These are phyloP conservation scores for Epinotia brunnichana DNA, from an alignment of 2,888 invertebrate species.

Conservation along the genomic window DNA sequence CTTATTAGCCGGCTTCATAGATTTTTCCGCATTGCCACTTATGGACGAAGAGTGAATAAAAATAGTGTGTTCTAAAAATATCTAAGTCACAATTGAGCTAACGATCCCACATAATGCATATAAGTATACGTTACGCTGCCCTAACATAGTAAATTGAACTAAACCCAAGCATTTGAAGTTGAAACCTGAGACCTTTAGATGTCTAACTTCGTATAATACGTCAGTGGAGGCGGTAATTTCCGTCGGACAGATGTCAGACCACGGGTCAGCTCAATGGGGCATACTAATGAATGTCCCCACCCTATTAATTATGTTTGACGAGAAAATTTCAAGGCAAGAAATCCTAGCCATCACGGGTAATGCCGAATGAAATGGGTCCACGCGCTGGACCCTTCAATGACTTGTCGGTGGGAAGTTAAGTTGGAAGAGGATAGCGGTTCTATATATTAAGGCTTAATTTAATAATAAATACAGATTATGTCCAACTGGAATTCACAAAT, in stretches of 20 bases:
- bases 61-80: too few relatives aligned
- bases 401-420: conserved; percentile 54
- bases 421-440: conserved; percentile 48
- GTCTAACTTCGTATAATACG: conserved; percentile 24
- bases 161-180: conserved; percentile 11
- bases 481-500: too few relatives aligned
- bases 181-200: conserved; percentile 25
- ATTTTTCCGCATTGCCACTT: too few relatives aligned
- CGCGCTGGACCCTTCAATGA: conserved; percentile 68
- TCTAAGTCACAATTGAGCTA: too few relatives aligned
- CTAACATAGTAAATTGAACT: conserved; percentile 21
- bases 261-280: conserved; percentile 67
- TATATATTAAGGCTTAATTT: not conserved
- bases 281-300: conserved; percentile 72
- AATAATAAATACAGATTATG: not conserved
- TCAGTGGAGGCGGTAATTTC: conserved; percentile 43
- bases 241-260: conserved; percentile 60
- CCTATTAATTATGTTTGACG: conserved; percentile 79
- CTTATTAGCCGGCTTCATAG: too few relatives aligned
- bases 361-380: conserved; percentile 81
- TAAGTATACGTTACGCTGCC: not conserved
- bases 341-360: conserved; percentile 77
- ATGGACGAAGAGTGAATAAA: too few relatives aligned
- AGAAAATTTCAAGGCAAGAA: conserved; percentile 81
- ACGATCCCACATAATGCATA: not conserved